These are phyloP conservation scores for Drosophila albomicans DNA, from an alignment of 1,140 invertebrate genomes.

Conservation along the genomic window DNA sequence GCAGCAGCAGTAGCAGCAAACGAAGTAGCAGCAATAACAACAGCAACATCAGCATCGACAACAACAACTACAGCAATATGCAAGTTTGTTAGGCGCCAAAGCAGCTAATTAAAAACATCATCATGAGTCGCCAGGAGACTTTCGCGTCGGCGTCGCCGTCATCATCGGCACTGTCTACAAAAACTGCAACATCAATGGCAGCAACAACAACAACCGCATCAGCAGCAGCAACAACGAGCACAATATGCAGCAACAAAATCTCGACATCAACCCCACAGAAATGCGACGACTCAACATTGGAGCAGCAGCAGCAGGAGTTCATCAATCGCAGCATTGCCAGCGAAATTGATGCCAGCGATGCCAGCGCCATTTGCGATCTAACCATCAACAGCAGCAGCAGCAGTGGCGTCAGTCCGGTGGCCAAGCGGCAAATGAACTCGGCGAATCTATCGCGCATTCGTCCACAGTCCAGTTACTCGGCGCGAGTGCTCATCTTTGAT, in stretches of 20 bases:
- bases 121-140: slow-evolving; percentile 70
- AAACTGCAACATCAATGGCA: slow-evolving; percentile 9
- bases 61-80: slow-evolving; percentile 47
- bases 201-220: slow-evolving; percentile 14
- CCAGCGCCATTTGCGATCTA: slow-evolving; percentile 52
- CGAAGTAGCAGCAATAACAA: slow-evolving; percentile 4
- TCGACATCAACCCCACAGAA: slow-evolving; percentile 79
- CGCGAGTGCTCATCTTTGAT: slow-evolving; percentile 78
- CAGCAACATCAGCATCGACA: slow-evolving; percentile 10
- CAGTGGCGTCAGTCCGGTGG: slow-evolving; percentile 68
- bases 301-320: slow-evolving; percentile 51
- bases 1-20: slow-evolving; percentile 32
- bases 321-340: slow-evolving; percentile 66
- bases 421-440: slow-evolving; percentile 72
- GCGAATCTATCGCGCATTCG: slow-evolving; percentile 72
- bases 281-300: slow-evolving; percentile 32
- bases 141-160: slow-evolving; percentile 25
- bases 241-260: slow-evolving; percentile 70
- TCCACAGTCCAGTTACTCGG: slow-evolving; percentile 82
- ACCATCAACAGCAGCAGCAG: slow-evolving; percentile 60
- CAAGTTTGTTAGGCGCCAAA: slow-evolving; percentile 46
- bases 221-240: slow-evolving; percentile 27
- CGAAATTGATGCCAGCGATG: slow-evolving; percentile 59
- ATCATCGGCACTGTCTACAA: background rate
- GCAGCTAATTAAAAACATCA: slow-evolving; percentile 41